These are phyloP conservation scores for Megathymus violae DNA, from an alignment of 1,140 invertebrate genomes.

Conservation along the genomic window DNA sequence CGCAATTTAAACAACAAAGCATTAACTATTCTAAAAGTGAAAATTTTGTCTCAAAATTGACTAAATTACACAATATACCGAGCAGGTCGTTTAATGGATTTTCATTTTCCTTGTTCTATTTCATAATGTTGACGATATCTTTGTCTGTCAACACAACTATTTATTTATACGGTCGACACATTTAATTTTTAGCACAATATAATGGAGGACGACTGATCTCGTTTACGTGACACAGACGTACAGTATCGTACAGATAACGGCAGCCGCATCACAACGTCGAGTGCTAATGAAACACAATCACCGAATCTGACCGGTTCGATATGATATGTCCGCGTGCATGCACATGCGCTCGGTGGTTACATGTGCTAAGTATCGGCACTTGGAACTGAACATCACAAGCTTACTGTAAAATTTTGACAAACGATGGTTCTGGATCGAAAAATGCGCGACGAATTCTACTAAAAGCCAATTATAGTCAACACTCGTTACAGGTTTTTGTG, in stretches of 20 bases:
- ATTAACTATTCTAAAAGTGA: no score
- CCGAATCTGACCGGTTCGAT: no score
- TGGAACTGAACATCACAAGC: background rate
- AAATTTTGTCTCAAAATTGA: no score
- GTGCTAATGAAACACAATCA: no score
- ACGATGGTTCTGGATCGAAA: background rate
- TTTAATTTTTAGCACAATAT: background rate
- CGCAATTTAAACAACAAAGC: no score
- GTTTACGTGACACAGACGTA: background rate
- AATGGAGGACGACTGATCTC: background rate
- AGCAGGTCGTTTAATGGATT: no score
- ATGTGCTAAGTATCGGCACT: background rate
- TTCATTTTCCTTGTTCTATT: no score
- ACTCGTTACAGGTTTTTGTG: background rate
- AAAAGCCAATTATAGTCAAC: slow-evolving; percentile 15
- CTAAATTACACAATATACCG: no score
- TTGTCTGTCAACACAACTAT: background rate
- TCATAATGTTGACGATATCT: no score
- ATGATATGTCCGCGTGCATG: background rate
- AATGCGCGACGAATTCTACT: background rate
- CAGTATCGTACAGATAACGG: background rate
- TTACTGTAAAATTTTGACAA: background rate
- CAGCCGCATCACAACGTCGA: background rate
- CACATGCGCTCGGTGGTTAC: slow-evolving; percentile 8
- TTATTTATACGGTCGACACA: background rate